Evolutionary conservation across 2,797 vertebrate genomes (phyloP).

Genomic region (Scleropages formosus): DNA sequence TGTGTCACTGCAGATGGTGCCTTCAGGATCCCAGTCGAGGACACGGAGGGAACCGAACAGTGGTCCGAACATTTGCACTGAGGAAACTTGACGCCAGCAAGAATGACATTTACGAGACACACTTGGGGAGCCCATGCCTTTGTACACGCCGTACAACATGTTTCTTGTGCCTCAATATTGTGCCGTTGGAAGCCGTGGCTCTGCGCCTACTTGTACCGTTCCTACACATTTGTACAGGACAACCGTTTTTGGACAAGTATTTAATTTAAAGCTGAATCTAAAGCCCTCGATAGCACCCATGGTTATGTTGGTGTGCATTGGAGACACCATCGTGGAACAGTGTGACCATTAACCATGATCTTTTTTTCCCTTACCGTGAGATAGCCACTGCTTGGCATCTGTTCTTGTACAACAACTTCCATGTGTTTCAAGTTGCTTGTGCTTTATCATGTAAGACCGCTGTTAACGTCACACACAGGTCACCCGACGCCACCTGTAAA

Average conservation of each 20-base stretch:
- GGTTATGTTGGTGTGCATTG: conserved; percentile 9
- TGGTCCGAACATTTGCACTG: conserved; percentile 53
- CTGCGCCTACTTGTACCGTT: neutral
- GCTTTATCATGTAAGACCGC: conserved; percentile 44
- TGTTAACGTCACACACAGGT: conserved; percentile 34
- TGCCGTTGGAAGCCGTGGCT: conserved; percentile 10
- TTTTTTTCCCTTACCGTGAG: conserved; percentile 1
- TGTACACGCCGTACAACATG: neutral
- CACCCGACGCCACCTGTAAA: conserved; percentile 29
- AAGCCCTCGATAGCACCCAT: conserved; percentile 12
- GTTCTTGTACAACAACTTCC: conserved; percentile 18
- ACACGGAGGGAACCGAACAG: conserved; percentile 28
- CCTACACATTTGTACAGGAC: conserved; percentile 25
- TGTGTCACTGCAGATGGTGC: conserved; percentile 54
- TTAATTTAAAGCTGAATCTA: neutral
- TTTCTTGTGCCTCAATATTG: conserved; percentile 12
- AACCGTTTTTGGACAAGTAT: conserved; percentile 21
- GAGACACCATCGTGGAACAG: neutral
- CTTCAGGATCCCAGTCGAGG: conserved; percentile 45
- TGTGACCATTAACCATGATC: neutral
- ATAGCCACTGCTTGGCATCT: conserved; percentile 30
- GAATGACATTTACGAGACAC: conserved; percentile 27
- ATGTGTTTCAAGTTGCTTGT: conserved; percentile 41
- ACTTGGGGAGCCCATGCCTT: neutral
- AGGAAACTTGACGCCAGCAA: conserved; percentile 42